These are phyloP conservation scores for Enoplosus armatus DNA, from an alignment of 2,797 vertebrate species.

Conservation along the genomic window DNA sequence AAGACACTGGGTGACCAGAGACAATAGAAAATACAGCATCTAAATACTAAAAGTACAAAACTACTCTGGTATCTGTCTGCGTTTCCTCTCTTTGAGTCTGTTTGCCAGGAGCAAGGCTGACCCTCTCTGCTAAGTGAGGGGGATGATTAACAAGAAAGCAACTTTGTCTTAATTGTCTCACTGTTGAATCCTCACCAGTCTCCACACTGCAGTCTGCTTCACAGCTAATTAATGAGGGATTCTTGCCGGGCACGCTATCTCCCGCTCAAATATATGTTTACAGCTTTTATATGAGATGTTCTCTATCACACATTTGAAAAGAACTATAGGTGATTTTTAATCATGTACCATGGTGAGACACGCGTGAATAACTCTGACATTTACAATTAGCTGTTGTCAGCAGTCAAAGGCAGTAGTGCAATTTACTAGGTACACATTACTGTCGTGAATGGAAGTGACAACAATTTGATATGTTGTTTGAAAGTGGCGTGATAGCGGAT, in stretches of 20 bases:
- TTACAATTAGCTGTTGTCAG: slow-evolving; percentile 84
- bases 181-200: slow-evolving; percentile 12
- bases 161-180: slow-evolving; percentile 39
- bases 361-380: slow-evolving; percentile 79
- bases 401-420: slow-evolving; percentile 74
- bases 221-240: slow-evolving; percentile 35
- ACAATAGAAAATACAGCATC: slow-evolving; percentile 14
- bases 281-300: slow-evolving; percentile 47
- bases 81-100: slow-evolving; percentile 9
- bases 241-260: slow-evolving; percentile 20
- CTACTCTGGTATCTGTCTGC: neutral
- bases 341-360: slow-evolving; percentile 53
- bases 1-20: slow-evolving; percentile 15
- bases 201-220: neutral
- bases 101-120: slow-evolving; percentile 2
- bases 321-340: slow-evolving; percentile 77
- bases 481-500: slow-evolving; percentile 75
- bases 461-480: slow-evolving; percentile 81
- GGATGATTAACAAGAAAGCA: slow-evolving; percentile 23
- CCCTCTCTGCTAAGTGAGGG: neutral
- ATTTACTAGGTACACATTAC: slow-evolving; percentile 82
- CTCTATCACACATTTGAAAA: slow-evolving; percentile 57
- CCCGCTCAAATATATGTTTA: slow-evolving; percentile 57
- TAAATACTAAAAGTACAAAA: neutral
- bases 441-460: slow-evolving; percentile 78